Conservation (phyloP, 1,140 invertebrate species). For the Cephus cinctus region DNA sequence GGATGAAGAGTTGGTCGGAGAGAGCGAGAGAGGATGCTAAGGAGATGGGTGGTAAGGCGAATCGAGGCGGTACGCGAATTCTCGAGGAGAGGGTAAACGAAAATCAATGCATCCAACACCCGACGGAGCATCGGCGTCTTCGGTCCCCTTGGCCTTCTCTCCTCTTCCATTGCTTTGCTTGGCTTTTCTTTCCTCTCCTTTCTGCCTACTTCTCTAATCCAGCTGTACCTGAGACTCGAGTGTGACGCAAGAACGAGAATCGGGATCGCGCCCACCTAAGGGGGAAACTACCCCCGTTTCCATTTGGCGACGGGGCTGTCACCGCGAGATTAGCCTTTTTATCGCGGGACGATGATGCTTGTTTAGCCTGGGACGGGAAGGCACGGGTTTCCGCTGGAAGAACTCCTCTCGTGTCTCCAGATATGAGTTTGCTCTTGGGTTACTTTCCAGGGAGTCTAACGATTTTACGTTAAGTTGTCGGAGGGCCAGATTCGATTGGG, state of each 20-base stretch:
- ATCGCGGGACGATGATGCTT: background rate
- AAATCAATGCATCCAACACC: slow-evolving; percentile 11
- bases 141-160: background rate
- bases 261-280: background rate
- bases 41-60: background rate
- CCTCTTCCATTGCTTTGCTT: background rate
- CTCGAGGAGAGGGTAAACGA: slow-evolving; percentile 4
- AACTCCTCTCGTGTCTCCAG: too few relatives aligned
- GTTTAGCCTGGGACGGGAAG: background rate
- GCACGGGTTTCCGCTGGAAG: background rate
- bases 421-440: too few relatives aligned
- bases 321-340: slow-evolving; percentile 5
- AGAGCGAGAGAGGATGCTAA: background rate
- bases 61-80: background rate
- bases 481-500: too few relatives aligned
- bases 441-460: too few relatives aligned
- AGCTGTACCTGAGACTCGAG: too few relatives aligned
- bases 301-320: background rate
- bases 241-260: too few relatives aligned
- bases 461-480: too few relatives aligned
- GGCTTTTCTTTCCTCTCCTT: background rate
- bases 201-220: too few relatives aligned
- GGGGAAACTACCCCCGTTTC: background rate
- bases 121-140: background rate
- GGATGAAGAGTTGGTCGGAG: background rate